Base-by-base conservation (phyloP, 2,888 invertebrate species). In the Papilio gigon region DNA sequence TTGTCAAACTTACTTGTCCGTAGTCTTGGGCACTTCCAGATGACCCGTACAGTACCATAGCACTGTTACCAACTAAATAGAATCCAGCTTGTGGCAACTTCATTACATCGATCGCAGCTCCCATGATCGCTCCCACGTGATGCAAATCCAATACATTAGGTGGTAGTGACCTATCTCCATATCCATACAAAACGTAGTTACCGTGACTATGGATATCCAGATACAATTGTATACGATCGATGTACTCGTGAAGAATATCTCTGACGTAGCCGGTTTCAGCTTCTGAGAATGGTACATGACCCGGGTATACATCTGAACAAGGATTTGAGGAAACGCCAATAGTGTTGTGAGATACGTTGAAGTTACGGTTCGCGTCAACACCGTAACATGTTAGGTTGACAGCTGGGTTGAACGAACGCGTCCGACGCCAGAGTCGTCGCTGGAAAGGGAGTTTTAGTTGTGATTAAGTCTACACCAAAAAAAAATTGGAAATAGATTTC, bases 191-290 rank as follows among this genome's bases (percentile, higher is more conserved):
- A 62, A 95, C 76, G 73, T 92, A 94, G 75, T 93, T 93, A 30
- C 95, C 96, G 74, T 94, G 94, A 9, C 96, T 95, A 82, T 97
- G 96, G 35, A 96, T 87, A 8, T 95, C 93, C 71, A 96, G 77
- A 70, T 78, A 84, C 2, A 84, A 20, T 64, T 83, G 79, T 4
- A 78, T 80, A 0, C 85, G 70, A 30, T 76, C 75, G 0, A 75
- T 9, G 62, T 85, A 64, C 37, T 82, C 78, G 0, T 71, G 63
- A 61, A 96, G 83, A 56, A 94, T 89, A 71, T 94, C 92, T 17
- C 93, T 86, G 1, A 96, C 76, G 72, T 83, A 87, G 67, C 81
- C 77, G 0, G 93, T 94, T 84, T 96, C 96, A 0, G 90, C 86
- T 79, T 95, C 95, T 0, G 95, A 95, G 85, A 95, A 95, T 4